These are phyloP conservation scores for Lacerta viridis DNA, from an alignment of 2,797 vertebrate genomes.

Conservation along the genomic window DNA sequence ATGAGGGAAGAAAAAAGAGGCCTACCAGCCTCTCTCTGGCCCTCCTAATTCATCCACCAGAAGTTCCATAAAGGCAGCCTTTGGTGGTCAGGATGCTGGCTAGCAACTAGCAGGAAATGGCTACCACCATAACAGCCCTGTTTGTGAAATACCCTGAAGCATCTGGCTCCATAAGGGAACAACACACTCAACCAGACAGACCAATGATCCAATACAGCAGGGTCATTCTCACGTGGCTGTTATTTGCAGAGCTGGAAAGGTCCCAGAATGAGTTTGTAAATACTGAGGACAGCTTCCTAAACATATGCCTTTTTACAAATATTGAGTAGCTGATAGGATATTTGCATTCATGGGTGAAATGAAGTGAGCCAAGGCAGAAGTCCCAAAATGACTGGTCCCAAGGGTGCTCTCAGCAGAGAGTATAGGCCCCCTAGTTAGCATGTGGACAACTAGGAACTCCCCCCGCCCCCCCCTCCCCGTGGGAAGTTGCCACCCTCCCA, in stretches of 20 bases:
- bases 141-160: not conserved
- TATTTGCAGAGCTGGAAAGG: not conserved
- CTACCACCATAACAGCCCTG: not conserved
- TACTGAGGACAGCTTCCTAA: too few species aligned
- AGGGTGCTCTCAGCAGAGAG: not conserved
- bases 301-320: not conserved
- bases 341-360: accelerated
- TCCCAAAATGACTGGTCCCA: not conserved
- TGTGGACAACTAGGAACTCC: conserved; percentile 47
- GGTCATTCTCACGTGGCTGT: not conserved
- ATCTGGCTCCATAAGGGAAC: not conserved
- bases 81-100: not conserved
- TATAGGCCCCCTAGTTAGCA: not conserved
- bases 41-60: not conserved
- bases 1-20: too few species aligned
- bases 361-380: not conserved
- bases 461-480: not conserved
- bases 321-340: not conserved
- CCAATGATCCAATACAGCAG: too few species aligned
- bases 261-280: not conserved
- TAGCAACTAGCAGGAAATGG: not conserved
- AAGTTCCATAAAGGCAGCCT: not conserved
- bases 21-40: too few species aligned
- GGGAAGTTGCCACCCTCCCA: conserved; percentile 23
- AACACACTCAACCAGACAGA: too few species aligned